phyloP scores from a whole-genome alignment of 1,140 invertebrate genomes.

The Andricus grossulariae region DNA sequence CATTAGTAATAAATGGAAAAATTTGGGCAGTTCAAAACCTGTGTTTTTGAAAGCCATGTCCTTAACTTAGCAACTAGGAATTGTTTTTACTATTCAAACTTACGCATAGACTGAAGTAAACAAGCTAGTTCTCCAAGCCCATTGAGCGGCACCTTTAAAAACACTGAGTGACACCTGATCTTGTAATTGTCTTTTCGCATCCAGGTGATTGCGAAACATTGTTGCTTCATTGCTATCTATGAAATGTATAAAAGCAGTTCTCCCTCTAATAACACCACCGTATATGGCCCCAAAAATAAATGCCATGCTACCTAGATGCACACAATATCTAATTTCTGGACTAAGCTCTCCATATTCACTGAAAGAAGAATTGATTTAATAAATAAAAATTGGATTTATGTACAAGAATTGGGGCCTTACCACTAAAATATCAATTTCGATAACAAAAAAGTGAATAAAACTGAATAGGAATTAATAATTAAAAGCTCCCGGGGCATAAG shows the following conservation, averaged over 20 bases:
- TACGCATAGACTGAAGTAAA: conserved; percentile 82
- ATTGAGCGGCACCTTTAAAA: conserved; percentile 81
- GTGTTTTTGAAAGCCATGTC: conserved; percentile 7
- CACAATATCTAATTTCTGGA: conserved; percentile 5
- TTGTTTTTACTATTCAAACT: conserved; percentile 47
- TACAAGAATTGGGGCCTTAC: neutral
- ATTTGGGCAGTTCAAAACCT: conserved; percentile 16
- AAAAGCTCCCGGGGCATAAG: too few species aligned
- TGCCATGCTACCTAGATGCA: conserved; percentile 60
- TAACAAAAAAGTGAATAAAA: too few species aligned
- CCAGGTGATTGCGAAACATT: conserved; percentile 79
- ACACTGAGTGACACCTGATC: conserved; percentile 80
- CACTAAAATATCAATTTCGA: neutral
- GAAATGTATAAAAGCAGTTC: conserved; percentile 80
- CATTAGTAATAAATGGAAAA: too few species aligned
- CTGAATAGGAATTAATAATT: too few species aligned
- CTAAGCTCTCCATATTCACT: neutral
- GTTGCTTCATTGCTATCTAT: conserved; percentile 85
- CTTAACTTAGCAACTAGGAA: conserved; percentile 33
- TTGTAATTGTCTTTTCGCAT: conserved; percentile 84
- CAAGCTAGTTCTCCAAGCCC: conserved; percentile 79
- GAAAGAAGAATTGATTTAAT: neutral
- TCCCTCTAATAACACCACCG: conserved; percentile 80
- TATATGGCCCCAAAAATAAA: conserved; percentile 78
- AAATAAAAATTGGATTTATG: neutral